Evolutionary conservation across 2,888 invertebrate genomes (phyloP).

Genomic region (Xylota sylvarum): DNA sequence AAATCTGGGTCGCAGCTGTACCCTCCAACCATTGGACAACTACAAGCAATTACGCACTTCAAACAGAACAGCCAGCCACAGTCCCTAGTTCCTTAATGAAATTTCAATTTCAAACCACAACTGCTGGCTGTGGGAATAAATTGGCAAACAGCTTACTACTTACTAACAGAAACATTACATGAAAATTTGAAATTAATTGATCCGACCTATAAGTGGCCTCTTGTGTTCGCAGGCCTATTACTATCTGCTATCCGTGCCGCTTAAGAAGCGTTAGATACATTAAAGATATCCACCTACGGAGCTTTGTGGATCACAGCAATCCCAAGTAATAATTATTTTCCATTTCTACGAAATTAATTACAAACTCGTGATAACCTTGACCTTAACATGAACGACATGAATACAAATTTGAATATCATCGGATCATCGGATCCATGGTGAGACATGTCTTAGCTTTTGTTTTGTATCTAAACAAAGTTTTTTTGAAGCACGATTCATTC

Average conservation of each 20-base stretch:
- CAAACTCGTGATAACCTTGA: slow-evolving; percentile 49
- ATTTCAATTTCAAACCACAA: slow-evolving; percentile 12
- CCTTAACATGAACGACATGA: slow-evolving; percentile 36
- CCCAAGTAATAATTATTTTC: slow-evolving; percentile 9
- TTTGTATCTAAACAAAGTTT: background rate
- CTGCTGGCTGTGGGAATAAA: background rate
- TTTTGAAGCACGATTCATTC: slow-evolving; percentile 12
- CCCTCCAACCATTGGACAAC: background rate
- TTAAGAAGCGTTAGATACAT: background rate
- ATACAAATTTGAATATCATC: slow-evolving; percentile 41
- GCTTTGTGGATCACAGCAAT: slow-evolving; percentile 15
- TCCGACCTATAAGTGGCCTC: background rate
- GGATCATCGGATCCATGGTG: slow-evolving; percentile 23
- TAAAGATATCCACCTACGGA: slow-evolving; percentile 7
- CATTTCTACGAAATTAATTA: slow-evolving; percentile 43
- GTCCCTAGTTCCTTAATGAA: background rate
- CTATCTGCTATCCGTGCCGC: too few species aligned
- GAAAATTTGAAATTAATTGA: slow-evolving; percentile 34
- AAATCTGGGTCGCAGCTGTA: background rate
- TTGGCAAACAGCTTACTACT: background rate
- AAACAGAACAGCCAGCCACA: background rate
- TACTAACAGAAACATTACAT: slow-evolving; percentile 2
- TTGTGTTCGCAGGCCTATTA: slow-evolving; percentile 14
- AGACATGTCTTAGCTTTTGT: slow-evolving; percentile 1
- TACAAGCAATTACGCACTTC: slow-evolving; percentile 6